Percentiles rank a stretch among this genome's conserved stretches.
Conservation (phyloP, 92 coral and sea anemone species). For the Nematostella vectensis region DNA sequence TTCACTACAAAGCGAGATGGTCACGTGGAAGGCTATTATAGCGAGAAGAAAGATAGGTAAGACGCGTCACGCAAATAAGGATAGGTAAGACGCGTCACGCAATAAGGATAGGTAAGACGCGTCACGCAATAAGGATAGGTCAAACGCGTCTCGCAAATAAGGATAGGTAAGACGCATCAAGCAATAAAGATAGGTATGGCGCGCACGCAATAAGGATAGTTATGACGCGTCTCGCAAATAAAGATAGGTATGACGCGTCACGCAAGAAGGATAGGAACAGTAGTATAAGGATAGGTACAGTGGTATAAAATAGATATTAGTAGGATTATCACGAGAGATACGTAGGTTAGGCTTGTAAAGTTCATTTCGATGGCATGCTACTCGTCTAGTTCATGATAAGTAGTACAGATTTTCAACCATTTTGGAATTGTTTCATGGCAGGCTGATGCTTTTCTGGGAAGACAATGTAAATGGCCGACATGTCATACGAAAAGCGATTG, state of each 20-base stretch:
- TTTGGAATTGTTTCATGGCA: no score
- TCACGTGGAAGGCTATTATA: constrained; percentile 66
- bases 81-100: background rate
- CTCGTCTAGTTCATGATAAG: no score
- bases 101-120: background rate
- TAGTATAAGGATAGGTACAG: background rate
- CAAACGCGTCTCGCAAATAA: background rate
- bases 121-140: constrained; percentile 11
- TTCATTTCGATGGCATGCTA: no score
- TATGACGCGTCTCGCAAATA: no score
- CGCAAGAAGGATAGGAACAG: constrained; percentile 17
- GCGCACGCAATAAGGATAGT: no score
- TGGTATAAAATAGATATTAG: no score
- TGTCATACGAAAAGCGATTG: constrained; percentile 42
- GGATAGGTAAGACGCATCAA: background rate
- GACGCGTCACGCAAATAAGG: background rate
- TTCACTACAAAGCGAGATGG: constrained; percentile 62
- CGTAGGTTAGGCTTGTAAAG: no score
- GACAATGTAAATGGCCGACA: constrained; percentile 51
- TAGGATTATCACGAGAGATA: no score
- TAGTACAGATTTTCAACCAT: no score
- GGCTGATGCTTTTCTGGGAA: constrained; percentile 90
- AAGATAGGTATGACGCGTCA: background rate
- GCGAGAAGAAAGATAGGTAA: constrained; percentile 72
- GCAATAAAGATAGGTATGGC: background rate